Percentiles rank a stretch among this genome's conserved stretches.
These are phyloP conservation scores for Cyrtodaria siliqua DNA, from an alignment of 2,888 invertebrate species.

Conservation along the genomic window DNA sequence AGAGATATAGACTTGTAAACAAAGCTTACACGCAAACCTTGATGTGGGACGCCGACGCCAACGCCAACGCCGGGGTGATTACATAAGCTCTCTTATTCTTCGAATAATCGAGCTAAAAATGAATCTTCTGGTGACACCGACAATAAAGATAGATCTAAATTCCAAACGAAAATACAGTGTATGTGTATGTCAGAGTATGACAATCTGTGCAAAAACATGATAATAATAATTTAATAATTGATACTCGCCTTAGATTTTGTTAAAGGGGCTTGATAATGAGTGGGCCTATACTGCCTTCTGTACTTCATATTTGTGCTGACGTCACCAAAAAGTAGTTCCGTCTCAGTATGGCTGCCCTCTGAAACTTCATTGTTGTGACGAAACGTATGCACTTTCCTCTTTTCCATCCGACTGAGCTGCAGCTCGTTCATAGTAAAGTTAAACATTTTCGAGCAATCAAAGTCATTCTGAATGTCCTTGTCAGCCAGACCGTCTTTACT, in stretches of 20 bases:
- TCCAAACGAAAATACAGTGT: no score
- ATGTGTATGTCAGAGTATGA: no score
- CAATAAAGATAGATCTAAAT: no score
- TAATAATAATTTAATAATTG: background rate
- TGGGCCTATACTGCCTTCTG: slow-evolving; percentile 87
- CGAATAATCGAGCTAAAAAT: no score
- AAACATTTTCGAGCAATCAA: slow-evolving; percentile 87
- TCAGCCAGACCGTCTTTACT: slow-evolving; percentile 44
- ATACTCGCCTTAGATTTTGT: slow-evolving; percentile 84
- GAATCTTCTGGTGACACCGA: no score
- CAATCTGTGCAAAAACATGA: no score
- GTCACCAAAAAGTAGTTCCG: slow-evolving; percentile 87
- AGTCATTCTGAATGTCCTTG: slow-evolving; percentile 57
- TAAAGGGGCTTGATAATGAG: slow-evolving; percentile 88
- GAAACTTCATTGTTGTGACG: slow-evolving; percentile 20
- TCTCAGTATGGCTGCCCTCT: slow-evolving; percentile 5
- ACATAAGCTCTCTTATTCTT: no score
- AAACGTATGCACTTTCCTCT: slow-evolving; percentile 66
- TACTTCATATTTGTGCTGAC: slow-evolving; percentile 86
- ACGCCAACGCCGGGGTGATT: no score
- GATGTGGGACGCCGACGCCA: no score
- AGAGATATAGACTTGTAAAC: no score
- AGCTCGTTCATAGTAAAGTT: slow-evolving; percentile 88
- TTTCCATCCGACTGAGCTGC: slow-evolving; percentile 87
- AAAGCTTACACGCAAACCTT: no score